Base-by-base conservation (phyloP, 1,140 invertebrate species). In the Chrysomallon squamiferum region DNA sequence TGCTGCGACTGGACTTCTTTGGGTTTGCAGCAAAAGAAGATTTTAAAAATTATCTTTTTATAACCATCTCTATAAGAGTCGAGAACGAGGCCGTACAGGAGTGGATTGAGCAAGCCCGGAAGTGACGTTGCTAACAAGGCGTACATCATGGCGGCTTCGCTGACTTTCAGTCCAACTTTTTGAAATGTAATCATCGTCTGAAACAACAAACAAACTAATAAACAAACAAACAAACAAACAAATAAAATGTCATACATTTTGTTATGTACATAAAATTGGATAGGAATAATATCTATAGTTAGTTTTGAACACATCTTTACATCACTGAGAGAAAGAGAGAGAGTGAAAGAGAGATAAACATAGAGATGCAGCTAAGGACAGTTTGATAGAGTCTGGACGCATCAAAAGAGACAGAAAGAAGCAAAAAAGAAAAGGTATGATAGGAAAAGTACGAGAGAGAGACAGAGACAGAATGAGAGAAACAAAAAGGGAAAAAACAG, bases 81-180 rank as follows among this genome's bases (percentile, higher is more conserved):
- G 32, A 75, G 73, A 45, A 76, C 74, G 18, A 78, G 65, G 25
- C 75, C 78, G 43, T 79, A 79, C n/a, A 82, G 66, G 20, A 82
- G 57, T 11, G 80, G 80, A 45, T 82, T 82, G 25, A 82, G 64
- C 18, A 82, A 63, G 2, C 80, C 78, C 32, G 80, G 76, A 27
- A 82, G 63, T 11, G 80, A 75, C 27, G 76, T 79, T 47, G 75
- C 75, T 27, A 79, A 66, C 25, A 80, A 63, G 29, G 76, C 72
- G 54, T 82, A 82, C 62, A 80, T 69, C 30, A 82, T 62, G 29
- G 76, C 78, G n/a, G 74, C 70, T 35, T 74, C 72, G 52, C 71
- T 75, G 2, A 82, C 66, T 20, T 71, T 59, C 3, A 69, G 47
- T 7, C 72, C 76, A n/a, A 61, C 18, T 59, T 76, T 74, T 56